Evolutionary conservation across 2,113 vertebrate species (phyloP).

Genomic region (Alexandromys fortis): DNA sequence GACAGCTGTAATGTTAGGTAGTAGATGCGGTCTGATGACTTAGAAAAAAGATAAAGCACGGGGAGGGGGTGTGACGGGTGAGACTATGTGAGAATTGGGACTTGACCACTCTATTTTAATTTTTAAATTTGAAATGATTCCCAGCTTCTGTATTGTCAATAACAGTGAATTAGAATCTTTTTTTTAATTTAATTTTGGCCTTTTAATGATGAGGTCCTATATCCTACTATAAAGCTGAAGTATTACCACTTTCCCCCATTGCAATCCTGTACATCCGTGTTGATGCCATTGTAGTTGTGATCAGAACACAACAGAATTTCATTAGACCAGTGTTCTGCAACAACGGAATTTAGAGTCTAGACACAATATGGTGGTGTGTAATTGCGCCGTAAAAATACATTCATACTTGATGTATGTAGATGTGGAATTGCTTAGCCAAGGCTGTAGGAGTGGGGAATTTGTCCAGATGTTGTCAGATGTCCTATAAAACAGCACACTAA

Average conservation of each 20-base stretch:
- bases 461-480: slow-evolving; percentile 8
- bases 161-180: background rate
- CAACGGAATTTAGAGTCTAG: background rate
- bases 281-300: background rate
- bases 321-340: background rate
- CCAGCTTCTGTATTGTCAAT: background rate
- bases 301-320: background rate
- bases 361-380: background rate
- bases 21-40: background rate
- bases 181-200: background rate
- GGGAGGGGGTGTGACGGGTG: no score
- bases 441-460: background rate
- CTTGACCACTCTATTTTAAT: background rate
- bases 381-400: background rate
- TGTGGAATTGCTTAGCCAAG: slow-evolving; percentile 16
- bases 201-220: slow-evolving; percentile 17
- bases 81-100: background rate
- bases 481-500: background rate
- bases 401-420: background rate
- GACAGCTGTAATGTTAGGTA: background rate
- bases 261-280: background rate
- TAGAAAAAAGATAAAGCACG: background rate
- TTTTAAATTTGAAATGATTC: slow-evolving; percentile 10
- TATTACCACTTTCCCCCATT: background rate
- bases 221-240: background rate